These are phyloP conservation scores for Zootoca vivipara DNA, from an alignment of 2,113 vertebrate species.

Conservation along the genomic window DNA sequence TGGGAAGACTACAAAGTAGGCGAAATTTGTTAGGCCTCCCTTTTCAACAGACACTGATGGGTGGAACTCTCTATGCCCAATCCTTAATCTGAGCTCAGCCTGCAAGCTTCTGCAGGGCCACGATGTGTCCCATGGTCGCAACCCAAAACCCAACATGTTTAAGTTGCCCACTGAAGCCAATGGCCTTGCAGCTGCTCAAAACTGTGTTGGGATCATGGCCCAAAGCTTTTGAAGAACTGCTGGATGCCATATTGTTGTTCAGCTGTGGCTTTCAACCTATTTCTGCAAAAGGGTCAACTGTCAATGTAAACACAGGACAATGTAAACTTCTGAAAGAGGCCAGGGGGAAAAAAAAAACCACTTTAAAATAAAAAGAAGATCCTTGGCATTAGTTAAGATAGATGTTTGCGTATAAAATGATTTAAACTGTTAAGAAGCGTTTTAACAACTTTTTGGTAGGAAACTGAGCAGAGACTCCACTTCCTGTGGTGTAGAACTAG, in stretches of 20 bases:
- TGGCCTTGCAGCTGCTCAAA: neutral
- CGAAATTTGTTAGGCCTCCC: neutral
- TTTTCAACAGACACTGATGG: neutral
- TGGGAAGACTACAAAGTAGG: neutral
- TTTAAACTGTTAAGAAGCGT: constrained; percentile 53
- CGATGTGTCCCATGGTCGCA: neutral
- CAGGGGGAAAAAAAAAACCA: neutral
- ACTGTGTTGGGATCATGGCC: neutral
- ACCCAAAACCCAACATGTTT: neutral
- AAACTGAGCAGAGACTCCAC: constrained; percentile 73
- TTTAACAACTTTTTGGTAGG: constrained; percentile 73
- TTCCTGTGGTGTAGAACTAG: constrained; percentile 75
- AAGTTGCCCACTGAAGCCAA: neutral
- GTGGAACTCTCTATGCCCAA: neutral
- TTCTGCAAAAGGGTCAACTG: neutral
- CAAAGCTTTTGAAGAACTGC: neutral
- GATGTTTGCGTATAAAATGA: constrained; percentile 51
- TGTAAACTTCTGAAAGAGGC: neutral
- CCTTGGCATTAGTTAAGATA: constrained; percentile 44
- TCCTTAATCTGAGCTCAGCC: neutral
- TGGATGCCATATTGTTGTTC: neutral
- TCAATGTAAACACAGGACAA: neutral
- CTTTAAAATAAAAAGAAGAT: constrained; percentile 29
- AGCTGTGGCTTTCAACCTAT: neutral
- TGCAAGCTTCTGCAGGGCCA: neutral